Evolutionary conservation across 2,888 invertebrate species (phyloP), one percentile per base, ranked within the genome.

Genomic region (Calameuta idolon): DNA sequence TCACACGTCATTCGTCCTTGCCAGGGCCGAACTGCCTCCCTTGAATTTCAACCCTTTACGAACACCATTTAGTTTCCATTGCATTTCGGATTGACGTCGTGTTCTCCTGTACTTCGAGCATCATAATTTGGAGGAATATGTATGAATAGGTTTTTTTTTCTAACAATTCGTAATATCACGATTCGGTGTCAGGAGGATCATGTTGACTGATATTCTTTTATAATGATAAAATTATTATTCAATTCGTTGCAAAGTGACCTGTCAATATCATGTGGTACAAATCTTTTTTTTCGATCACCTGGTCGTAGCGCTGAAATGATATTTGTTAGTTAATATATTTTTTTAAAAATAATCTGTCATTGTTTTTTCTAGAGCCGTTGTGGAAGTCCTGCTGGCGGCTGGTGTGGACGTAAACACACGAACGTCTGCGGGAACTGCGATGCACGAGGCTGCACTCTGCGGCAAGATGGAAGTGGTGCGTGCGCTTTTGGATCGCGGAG

Each of bases 391-490:
- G 3, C 93, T 98, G 75, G 94, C 95, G 15, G 96, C 97, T 31
- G 98, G 98, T 0, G 95, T 98, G 86, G 95, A 97, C 90, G 97
- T 98, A 9, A 98, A 98, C 92, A 94, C 96, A 55, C 93, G 96
- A 85, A 97, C 98, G 23, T 95, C 95, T 80, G 95, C 95, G 55
- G 98, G 98, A 0, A 97, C 97, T 11, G 97, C 98, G 0, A 93
- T 99, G 81, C 98, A 98, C 92, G 98, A 98, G 90, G 98, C 98
- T 0, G 98, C 98, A 0, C 94, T 97, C 34, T 98, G 96, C 91
- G 98, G 98, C 31, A 98, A 98, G 92, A 95, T 96, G 84, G 96
- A 97, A 79, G 97, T 98, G 31, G 98, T 97, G 34, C 94, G 96
- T 77, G 94, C 96, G 0, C 93, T 98, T 68, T 92, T 98, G 30